Conservation (phyloP, 2,888 invertebrate species). For the Noctua pronuba region DNA sequence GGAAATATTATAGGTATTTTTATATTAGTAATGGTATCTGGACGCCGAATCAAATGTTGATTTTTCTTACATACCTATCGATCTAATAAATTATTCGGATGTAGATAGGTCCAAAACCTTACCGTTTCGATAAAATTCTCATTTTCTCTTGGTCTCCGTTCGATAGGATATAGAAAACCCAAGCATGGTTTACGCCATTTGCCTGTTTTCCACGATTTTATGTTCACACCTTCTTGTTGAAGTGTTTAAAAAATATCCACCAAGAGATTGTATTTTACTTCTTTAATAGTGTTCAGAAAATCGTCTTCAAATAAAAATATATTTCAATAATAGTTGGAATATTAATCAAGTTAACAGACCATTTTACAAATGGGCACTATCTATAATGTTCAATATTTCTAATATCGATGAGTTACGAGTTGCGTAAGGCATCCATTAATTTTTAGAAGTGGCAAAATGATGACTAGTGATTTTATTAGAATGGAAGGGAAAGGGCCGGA, state of each 20-base stretch:
- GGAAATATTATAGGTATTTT: constrained; percentile 42
- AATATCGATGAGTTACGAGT: constrained; percentile 57
- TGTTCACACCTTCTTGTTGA: not conserved
- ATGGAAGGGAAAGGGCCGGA: constrained; percentile 31
- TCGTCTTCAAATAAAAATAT: constrained; percentile 29
- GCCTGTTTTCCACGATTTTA: not conserved
- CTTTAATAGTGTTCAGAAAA: constrained; percentile 24
- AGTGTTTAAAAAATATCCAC: too few species aligned
- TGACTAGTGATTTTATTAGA: constrained; percentile 55
- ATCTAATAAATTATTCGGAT: constrained; percentile 12
- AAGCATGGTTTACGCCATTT: not conserved
- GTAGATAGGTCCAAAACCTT: not conserved
- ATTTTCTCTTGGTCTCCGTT: not conserved
- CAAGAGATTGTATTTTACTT: constrained; percentile 18
- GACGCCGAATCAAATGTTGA: constrained; percentile 16
- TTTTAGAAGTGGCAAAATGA: constrained; percentile 61
- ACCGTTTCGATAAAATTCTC: not conserved
- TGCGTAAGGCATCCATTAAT: constrained; percentile 58
- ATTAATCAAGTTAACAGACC: constrained; percentile 45
- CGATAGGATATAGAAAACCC: not conserved
- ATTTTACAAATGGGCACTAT: constrained; percentile 51
- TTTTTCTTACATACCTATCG: constrained; percentile 7
- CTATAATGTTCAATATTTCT: constrained; percentile 57
- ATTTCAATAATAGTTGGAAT: constrained; percentile 42
- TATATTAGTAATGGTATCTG: constrained; percentile 39